phyloP scores from a whole-genome alignment of 2,797 vertebrate genomes.

The Florisuga fusca region DNA sequence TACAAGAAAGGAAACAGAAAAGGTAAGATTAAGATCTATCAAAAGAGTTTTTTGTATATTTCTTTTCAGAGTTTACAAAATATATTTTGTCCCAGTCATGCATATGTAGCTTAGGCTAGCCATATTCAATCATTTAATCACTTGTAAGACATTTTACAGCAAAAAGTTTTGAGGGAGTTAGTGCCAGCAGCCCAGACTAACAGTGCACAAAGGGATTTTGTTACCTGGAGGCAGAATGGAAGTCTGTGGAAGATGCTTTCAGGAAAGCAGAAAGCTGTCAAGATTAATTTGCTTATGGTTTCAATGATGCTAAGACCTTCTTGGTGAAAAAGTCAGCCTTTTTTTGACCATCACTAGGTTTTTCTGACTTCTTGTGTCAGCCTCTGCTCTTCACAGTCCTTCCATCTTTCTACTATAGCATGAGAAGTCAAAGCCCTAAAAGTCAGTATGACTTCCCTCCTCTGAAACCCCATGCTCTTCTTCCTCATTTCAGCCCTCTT shows the following conservation, averaged over 20 bases:
- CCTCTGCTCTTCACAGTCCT: background rate
- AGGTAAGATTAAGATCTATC: background rate
- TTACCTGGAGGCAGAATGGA: background rate
- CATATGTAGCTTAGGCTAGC: background rate
- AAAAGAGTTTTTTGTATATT: background rate
- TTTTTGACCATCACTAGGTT: background rate
- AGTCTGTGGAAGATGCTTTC: background rate
- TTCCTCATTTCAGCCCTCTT: background rate
- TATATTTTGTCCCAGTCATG: fast-evolving
- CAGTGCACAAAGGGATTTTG: background rate
- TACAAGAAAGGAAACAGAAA: background rate
- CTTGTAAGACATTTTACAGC: background rate
- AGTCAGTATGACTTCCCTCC: background rate
- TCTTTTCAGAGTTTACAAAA: background rate
- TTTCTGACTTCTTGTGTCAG: background rate
- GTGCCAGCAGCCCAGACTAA: background rate
- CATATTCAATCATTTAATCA: background rate
- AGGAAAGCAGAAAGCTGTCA: background rate
- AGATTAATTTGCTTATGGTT: background rate
- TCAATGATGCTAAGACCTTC: background rate
- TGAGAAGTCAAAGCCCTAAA: background rate
- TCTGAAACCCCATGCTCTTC: background rate
- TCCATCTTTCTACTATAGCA: background rate
- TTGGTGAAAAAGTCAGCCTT: background rate
- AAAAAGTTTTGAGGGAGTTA: background rate